A percentile compares a stretch with the other conserved stretches of the same genome.
Evolutionary conservation across 2,113 vertebrate species (phyloP).

Genomic region (Prionailurus viverrinus): DNA sequence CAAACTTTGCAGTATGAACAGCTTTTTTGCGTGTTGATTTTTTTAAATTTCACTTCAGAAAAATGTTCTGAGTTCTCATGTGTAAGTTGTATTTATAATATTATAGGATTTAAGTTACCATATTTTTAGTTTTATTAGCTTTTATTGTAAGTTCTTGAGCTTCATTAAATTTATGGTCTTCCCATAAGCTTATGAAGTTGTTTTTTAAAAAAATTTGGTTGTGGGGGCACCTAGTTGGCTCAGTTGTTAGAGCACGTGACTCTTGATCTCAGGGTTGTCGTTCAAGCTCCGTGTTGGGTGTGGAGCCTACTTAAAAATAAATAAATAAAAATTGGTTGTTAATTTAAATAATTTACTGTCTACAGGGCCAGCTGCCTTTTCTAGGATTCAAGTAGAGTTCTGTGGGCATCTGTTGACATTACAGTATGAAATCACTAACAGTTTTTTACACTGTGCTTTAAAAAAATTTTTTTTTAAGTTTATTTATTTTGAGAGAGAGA

Average conservation of each 20-base stretch:
- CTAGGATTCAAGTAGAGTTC: neutral
- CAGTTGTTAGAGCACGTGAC: too few relatives aligned
- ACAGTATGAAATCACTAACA: neutral
- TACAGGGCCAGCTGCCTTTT: neutral
- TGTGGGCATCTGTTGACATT: neutral
- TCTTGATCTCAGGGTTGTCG: too few relatives aligned
- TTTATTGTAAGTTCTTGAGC: neutral
- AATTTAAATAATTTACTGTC: neutral
- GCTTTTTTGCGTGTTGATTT: neutral
- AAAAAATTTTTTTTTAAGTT: too few relatives aligned
- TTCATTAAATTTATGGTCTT: constrained; percentile 2
- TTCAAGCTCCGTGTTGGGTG: too few relatives aligned
- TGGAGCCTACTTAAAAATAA: too few relatives aligned
- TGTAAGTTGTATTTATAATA: neutral
- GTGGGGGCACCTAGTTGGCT: too few relatives aligned
- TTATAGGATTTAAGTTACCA: neutral
- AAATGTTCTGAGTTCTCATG: neutral
- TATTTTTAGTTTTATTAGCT: neutral
- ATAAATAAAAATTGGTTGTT: neutral
- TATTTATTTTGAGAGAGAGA: too few relatives aligned
- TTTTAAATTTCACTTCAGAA: constrained; percentile 6
- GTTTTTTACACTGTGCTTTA: neutral
- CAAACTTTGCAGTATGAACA: neutral
- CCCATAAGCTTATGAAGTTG: neutral
- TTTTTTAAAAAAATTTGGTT: neutral